phyloP scores from a whole-genome alignment of 1,140 invertebrate species.

The Bilobella aurantiaca region DNA sequence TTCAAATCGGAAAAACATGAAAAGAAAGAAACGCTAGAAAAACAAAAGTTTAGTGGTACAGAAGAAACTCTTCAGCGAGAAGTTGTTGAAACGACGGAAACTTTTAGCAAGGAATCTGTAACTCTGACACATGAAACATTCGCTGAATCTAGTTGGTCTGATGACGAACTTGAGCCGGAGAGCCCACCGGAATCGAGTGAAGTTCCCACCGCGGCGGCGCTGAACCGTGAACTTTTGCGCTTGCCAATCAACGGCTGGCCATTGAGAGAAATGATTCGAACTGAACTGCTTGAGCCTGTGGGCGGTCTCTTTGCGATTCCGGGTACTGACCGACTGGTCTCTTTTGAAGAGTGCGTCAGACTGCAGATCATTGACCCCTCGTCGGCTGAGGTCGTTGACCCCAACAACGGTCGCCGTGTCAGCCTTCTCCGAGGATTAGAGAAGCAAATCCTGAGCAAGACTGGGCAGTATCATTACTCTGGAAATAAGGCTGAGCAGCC shows the following conservation, averaged over 20 bases:
- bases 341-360: slow-evolving; percentile 76
- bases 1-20: too few species aligned
- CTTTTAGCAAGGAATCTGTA: background rate
- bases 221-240: slow-evolving; percentile 52
- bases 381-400: slow-evolving; percentile 67
- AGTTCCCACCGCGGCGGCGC: too few species aligned
- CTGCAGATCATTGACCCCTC: slow-evolving; percentile 71
- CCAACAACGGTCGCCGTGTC: slow-evolving; percentile 55
- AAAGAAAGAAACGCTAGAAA: too few species aligned
- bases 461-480: slow-evolving; percentile 56
- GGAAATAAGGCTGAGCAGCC: slow-evolving; percentile 35
- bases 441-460: slow-evolving; percentile 62
- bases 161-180: too few species aligned
- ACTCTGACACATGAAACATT: too few species aligned
- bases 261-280: slow-evolving; percentile 62
- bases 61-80: too few species aligned
- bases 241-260: slow-evolving; percentile 72
- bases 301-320: slow-evolving; percentile 77
- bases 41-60: too few species aligned
- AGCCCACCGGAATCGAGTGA: too few species aligned
- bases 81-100: too few species aligned
- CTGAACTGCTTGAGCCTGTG: slow-evolving; percentile 64
- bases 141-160: too few species aligned
- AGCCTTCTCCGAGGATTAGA: slow-evolving; percentile 63
- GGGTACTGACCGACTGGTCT: slow-evolving; percentile 68